Conservation (phyloP, 2,113 vertebrate species). For the Oxygymnocypris stewartii region DNA sequence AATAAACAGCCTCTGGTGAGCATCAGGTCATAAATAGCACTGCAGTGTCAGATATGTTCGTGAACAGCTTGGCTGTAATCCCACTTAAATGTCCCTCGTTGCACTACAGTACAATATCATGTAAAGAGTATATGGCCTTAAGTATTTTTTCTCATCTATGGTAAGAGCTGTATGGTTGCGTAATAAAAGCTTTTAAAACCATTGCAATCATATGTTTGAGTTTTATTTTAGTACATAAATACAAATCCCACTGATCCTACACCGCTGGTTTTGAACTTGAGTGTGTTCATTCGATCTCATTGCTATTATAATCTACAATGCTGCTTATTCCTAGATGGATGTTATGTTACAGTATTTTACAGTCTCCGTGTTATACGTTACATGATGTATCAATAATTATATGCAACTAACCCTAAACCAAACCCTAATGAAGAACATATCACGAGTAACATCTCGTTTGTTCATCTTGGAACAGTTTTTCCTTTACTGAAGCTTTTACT, state of each 20-base stretch:
- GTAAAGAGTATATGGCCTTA: background rate
- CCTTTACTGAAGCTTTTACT: background rate
- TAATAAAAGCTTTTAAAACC: background rate
- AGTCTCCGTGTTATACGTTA: background rate
- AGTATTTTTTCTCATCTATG: constrained; percentile 2
- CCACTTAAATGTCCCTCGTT: background rate
- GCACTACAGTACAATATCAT: background rate
- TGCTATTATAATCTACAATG: background rate
- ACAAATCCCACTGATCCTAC: background rate
- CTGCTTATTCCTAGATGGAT: background rate
- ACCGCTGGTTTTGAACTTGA: background rate
- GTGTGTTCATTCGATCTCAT: background rate
- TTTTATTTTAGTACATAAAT: background rate
- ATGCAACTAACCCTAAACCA: background rate
- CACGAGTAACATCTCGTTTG: background rate
- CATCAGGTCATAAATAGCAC: background rate
- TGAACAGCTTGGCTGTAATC: constrained; percentile 16
- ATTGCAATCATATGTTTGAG: background rate
- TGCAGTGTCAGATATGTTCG: background rate
- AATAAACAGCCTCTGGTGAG: constrained; percentile 90
- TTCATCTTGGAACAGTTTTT: background rate
- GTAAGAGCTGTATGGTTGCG: background rate
- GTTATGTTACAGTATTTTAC: background rate
- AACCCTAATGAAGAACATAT: background rate
- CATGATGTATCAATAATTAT: background rate